Evolutionary conservation across 2,888 invertebrate genomes (phyloP), one percentile per base, ranked within the genome.

Genomic region (Machimus atricapillus): DNA sequence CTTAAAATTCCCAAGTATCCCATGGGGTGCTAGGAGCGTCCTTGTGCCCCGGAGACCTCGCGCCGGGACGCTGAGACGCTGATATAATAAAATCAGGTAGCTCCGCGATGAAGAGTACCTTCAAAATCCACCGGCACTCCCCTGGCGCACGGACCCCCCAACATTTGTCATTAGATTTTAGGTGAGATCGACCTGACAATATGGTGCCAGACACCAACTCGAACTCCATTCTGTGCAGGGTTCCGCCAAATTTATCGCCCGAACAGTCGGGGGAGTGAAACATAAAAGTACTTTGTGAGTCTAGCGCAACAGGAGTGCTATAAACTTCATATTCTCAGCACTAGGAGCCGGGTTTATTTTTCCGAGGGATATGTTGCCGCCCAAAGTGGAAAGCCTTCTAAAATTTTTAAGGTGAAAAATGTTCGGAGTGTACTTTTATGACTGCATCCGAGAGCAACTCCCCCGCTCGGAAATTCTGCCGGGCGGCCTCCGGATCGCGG

Each of bases 101-200:
- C n/a, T 34, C 37, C 37, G 58, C 34, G 66, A 82, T 82, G 58
- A 82, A 58, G 9, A 58, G 37, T 37, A 34, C n/a, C 37, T 52
- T 58, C 58, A 58, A 66, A 37, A 58, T 19, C 58, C 66, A 4
- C 37, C 40, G 31, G 16, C 40, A 4, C 37, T 58, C 56, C 58
- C 66, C 31, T n/a, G 56, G 82, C 34, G 23, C 34, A 82, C 37
- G 58, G 37, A 58, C 56, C 19, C 58, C 66, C 31, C 19, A 82
- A 82, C 82, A 82, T 82, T 82, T 82, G 82, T 82, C 82, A 82
- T 82, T 82, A 82, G 58, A 82, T 82, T 82, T 82, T 82, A 82
- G 82, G 66, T 82, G 82, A 58, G 82, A 82, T 31, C n/a, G 58
- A 37, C 19, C 82, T 82, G 66, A 82, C 82, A 82, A 82, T 82